Base-by-base conservation (phyloP, 2,888 invertebrate species). In the Epinotia bilunana region DNA sequence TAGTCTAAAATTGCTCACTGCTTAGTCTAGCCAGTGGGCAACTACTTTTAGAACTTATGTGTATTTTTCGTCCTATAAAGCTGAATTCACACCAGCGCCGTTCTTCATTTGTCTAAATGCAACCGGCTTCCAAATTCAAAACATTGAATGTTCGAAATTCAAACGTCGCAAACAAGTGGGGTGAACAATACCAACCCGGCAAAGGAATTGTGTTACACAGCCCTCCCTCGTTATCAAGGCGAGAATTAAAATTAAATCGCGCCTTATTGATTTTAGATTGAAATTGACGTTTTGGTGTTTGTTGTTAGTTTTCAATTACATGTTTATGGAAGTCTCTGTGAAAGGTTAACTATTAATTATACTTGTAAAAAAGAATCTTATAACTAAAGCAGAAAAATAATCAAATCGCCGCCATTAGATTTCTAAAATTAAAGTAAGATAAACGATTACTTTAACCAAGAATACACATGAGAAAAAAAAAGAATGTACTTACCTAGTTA, bases 151-250 rank as follows among this genome's bases (percentile, higher is more conserved):
- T 84, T 85, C 81, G 78, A 81, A 86, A 86, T 86, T 87, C 81
- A 79, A 87, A 85, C 82, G 81, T 83, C 83, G 83, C 80, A 84
- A 85, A 85, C 87, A 85, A 84, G 83, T 82, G 84, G 82, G 79
- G 84, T 79, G 84, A 87, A 87, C 84, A 85, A 87, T 87, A 84
- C 83, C 77, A 84, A 84, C 83, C 84, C 81, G 78, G 79, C 80
- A 78, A 79, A 80, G 82, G 82, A 83, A 82, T 83, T 81, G 83
- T 82, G 78, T 79, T 79, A 76, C 73, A 77, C 80, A 78, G 75
- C 79, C 80, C 78, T 77, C 74, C 23, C 23, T 77, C 80, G 77
- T 79, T 82, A 81, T 82, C 78, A 76, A 71, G 33, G 23, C 67
- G 67, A 20, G 75, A 72, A 75, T 75, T 72, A 75, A 75, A 75